Base-by-base conservation (phyloP, 2,797 vertebrate species). In the Gymnopithys bicolor region DNA sequence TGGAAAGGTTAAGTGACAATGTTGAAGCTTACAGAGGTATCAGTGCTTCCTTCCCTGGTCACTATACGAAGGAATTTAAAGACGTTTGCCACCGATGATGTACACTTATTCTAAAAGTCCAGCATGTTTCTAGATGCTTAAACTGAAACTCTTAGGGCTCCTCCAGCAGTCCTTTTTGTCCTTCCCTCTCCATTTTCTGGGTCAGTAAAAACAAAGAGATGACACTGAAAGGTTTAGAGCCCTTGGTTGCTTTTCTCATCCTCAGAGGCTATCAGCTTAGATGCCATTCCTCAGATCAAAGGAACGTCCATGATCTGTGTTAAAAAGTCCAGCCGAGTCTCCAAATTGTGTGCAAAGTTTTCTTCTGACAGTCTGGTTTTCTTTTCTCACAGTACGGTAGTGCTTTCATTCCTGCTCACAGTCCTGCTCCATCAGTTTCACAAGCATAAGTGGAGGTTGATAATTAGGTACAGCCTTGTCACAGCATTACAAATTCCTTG, bases 11-110 rank as follows among this genome's bases (percentile, higher is more conserved):
- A 64, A 74, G 28, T 66, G 33, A 32, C 51, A 45, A 53, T 27
- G 28, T 25, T 49, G 28, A 90, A 66, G 41, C 70, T 55, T 56
- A 28, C 55, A 46, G 48, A 82, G 48, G 49, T 90, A 35, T 85
- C 49, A 4, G 12, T n/a, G 67, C 62, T 84, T 83, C 43, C 45
- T 91, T 66, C 37, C 19, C 23, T 69, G 16, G 37, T 59, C 60
- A n/a, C 48, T 76, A 10, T 9, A 70, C 45, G 43, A 82, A 62
- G 58, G 62, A 51, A 48, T 51, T 91, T 83, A 19, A 28, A 69
- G 84, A 25, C 30, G 35, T 60, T 33, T 41, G 32, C 25, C 0
- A 0, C 12, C 2, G 0, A 48, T 32, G 37, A 86, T 2, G 0
- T 52, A 64, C 27, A 6, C 13, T 89, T 51, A 7, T 71, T 73